phyloP scores from a whole-genome alignment of 1,140 invertebrate genomes.

The Teleogryllus occipitalis region DNA sequence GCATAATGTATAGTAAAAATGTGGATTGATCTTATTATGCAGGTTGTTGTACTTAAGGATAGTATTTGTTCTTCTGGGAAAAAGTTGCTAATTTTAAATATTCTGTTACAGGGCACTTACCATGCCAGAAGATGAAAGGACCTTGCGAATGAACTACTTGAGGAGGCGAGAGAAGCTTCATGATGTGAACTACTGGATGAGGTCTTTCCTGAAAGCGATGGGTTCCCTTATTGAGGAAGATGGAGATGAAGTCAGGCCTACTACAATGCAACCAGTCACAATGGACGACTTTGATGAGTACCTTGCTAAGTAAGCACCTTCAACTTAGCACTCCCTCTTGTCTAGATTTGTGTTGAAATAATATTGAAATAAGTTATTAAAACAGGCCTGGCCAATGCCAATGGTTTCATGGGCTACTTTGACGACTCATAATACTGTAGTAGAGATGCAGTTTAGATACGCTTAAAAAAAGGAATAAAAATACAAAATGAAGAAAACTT shows the following conservation, averaged over 20 bases:
- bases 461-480: too few relatives aligned
- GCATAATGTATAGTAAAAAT: too few relatives aligned
- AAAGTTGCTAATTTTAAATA: background rate
- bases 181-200: conserved; percentile 86
- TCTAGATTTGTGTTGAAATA: background rate
- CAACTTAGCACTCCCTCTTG: background rate
- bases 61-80: background rate
- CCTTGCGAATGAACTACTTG: conserved; percentile 76
- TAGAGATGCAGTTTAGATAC: too few relatives aligned
- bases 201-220: conserved; percentile 77
- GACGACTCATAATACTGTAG: too few relatives aligned
- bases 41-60: background rate
- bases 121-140: conserved; percentile 83
- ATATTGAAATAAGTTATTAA: background rate
- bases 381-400: background rate
- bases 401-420: too few relatives aligned
- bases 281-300: conserved; percentile 83
- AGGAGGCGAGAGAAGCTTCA: conserved; percentile 68
- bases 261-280: conserved; percentile 74
- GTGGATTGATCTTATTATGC: too few relatives aligned
- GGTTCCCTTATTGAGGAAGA: conserved; percentile 63
- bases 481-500: too few relatives aligned
- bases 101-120: conserved; percentile 55
- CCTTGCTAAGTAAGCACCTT: conserved; percentile 58
- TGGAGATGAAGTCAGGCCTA: conserved; percentile 66